Base-by-base conservation (phyloP, 2,113 vertebrate species). In the Pycnonotus jocosus region DNA sequence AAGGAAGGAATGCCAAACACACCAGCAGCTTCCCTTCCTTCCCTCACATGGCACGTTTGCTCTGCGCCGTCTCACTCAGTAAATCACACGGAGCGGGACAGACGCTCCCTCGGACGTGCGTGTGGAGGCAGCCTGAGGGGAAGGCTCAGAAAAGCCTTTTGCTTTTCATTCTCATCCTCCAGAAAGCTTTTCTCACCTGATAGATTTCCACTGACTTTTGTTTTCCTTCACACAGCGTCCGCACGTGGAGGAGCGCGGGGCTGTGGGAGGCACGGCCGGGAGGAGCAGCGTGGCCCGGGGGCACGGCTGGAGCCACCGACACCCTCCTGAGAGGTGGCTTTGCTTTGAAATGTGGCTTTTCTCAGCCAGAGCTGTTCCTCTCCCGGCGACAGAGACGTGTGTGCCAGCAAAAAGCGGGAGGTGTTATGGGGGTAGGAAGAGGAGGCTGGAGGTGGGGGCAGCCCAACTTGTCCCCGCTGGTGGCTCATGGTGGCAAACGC, bases 131-230 rank as follows among this genome's bases (percentile, higher is more conserved):
- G 72, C 77, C 85, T 66, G 81, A 65, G 93, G 78, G 44, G n/a
- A 83, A 81, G 58, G 84, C 85, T 81, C 74, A 44, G 92, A 61
- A 92, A 91, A 77, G 19, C 38, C 40, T 88, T n/a, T 83, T 80
- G 40, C 56, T 82, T 95, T 58, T 78, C 70, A 48, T 76, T 80
- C 81, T 54, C 71, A 54, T 37, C 79, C 81, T 92, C 85, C 74
- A 65, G 12, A 79, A 86, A 81, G 86, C 77, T 79, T 85, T 93
- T 93, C 83, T 78, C 88, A 96, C 78, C 92, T 77, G 90, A 80
- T 62, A 65, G 81, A 82, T 94, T 95, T 95, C 95, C n/a, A 71
- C 3, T 30, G 71, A 33, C 25, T 25, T 45, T 93, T 81, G 21
- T 81, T 93, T 79, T 47, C 13, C 69, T 68, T 47, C 21, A 35